Evolutionary conservation across 1,140 invertebrate species (phyloP).

Genomic region (Sycophaga agraensis): DNA sequence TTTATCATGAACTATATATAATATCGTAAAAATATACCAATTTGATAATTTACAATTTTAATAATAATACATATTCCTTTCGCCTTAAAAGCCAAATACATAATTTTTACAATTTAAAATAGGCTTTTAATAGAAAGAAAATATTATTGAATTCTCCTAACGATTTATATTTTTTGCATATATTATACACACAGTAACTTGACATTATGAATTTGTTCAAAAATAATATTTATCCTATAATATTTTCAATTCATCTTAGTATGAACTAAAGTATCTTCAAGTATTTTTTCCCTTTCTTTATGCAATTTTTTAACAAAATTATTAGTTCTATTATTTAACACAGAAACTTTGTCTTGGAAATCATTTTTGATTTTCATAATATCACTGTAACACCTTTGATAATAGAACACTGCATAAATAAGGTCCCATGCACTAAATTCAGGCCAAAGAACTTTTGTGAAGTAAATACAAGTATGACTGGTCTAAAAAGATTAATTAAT

Average conservation of each 20-base stretch:
- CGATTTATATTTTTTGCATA: constrained; percentile 25
- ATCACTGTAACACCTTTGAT: constrained; percentile 65
- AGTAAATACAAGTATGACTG: constrained; percentile 72
- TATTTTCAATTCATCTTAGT: constrained; percentile 15
- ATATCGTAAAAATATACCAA: constrained; percentile 20
- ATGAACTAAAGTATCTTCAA: constrained; percentile 28
- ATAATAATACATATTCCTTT: constrained; percentile 11
- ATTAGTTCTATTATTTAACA: constrained; percentile 36
- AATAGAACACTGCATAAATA: constrained; percentile 80
- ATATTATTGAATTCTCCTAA: constrained; percentile 25
- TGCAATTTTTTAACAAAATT: constrained; percentile 43
- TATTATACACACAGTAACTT: constrained; percentile 1
- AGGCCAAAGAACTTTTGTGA: constrained; percentile 86
- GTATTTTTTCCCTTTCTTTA: constrained; percentile 35
- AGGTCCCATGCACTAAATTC: constrained; percentile 92
- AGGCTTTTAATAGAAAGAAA: constrained; percentile 30
- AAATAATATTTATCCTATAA: constrained; percentile 14
- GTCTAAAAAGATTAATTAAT: constrained; percentile 57
- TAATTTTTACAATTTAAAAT: not conserved
- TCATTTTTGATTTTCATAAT: constrained; percentile 39
- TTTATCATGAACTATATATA: constrained; percentile 19
- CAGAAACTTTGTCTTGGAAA: constrained; percentile 26
- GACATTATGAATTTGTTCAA: constrained; percentile 11
- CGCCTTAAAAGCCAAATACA: not conserved
- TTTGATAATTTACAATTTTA: constrained; percentile 15